Evolutionary conservation across 2,888 invertebrate genomes (phyloP).

Genomic region (Drosophila parthenogenetica): DNA sequence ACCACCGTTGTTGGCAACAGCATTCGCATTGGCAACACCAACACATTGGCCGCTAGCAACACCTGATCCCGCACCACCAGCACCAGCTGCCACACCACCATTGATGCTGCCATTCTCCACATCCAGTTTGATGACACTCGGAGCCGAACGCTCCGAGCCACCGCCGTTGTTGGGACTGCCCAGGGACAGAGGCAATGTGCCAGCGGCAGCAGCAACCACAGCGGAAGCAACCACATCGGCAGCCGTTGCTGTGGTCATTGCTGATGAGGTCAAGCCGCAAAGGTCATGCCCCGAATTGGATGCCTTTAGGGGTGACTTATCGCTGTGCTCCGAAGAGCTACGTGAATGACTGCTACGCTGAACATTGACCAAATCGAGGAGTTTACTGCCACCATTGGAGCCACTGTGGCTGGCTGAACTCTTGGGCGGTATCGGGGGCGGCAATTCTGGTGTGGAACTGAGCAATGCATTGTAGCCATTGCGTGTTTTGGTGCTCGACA

Average conservation of each 20-base stretch:
- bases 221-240: constrained; percentile 79
- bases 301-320: constrained; percentile 86
- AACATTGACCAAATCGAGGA: constrained; percentile 76
- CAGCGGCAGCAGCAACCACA: constrained; percentile 35
- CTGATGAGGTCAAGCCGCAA: constrained; percentile 39
- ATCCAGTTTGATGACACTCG: constrained; percentile 57
- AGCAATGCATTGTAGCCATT: constrained; percentile 85
- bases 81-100: constrained; percentile 23
- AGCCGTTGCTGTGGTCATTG: constrained; percentile 33
- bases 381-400: constrained; percentile 52
- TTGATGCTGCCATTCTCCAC: constrained; percentile 51
- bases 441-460: constrained; percentile 84
- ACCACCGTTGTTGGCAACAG: constrained; percentile 31
- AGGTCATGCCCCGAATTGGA: constrained; percentile 24
- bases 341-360: constrained; percentile 73
- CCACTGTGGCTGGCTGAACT: constrained; percentile 46
- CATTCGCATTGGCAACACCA: constrained; percentile 7
- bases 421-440: constrained; percentile 83
- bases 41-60: neutral
- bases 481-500: constrained; percentile 82
- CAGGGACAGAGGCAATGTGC: constrained; percentile 75
- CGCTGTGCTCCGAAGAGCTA: constrained; percentile 85
- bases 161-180: constrained; percentile 85
- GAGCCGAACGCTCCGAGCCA: constrained; percentile 86
- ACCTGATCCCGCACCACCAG: constrained; percentile 2